phyloP scores from a whole-genome alignment of 2,113 vertebrate genomes.

The Pristiophorus japonicus region DNA sequence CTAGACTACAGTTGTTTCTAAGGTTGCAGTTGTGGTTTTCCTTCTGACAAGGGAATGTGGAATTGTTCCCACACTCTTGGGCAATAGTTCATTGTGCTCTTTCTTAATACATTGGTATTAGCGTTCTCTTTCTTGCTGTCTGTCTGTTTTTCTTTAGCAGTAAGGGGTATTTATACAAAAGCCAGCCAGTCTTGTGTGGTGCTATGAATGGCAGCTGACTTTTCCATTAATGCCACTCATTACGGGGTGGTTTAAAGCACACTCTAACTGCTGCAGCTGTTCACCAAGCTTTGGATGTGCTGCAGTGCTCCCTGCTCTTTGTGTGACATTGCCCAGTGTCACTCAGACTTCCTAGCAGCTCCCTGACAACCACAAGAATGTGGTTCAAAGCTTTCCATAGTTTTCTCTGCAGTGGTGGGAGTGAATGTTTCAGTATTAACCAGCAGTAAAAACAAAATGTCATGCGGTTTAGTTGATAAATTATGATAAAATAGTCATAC shows the following conservation, averaged over 20 bases:
- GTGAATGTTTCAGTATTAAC: background rate
- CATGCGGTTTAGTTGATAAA: background rate
- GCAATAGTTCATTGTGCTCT: background rate
- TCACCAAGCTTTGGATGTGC: background rate
- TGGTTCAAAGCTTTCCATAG: background rate
- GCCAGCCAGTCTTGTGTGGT: background rate
- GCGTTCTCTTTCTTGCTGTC: background rate
- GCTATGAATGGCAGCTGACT: background rate
- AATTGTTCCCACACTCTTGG: background rate
- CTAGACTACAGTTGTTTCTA: background rate
- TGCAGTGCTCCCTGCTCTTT: background rate
- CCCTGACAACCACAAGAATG: constrained; percentile 2
- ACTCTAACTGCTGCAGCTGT: background rate
- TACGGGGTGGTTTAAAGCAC: background rate
- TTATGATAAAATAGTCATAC: background rate
- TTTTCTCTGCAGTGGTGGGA: background rate
- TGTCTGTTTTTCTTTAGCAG: background rate
- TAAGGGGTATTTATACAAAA: background rate
- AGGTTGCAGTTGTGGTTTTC: background rate
- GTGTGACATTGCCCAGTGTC: background rate
- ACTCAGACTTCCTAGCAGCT: background rate
- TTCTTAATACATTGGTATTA: background rate
- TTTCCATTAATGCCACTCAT: constrained; percentile 2
- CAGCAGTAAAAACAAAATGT: background rate
- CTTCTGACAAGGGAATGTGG: background rate